Base-by-base conservation (phyloP, 2,113 vertebrate species). In the Tychaedon coryphoeus region DNA sequence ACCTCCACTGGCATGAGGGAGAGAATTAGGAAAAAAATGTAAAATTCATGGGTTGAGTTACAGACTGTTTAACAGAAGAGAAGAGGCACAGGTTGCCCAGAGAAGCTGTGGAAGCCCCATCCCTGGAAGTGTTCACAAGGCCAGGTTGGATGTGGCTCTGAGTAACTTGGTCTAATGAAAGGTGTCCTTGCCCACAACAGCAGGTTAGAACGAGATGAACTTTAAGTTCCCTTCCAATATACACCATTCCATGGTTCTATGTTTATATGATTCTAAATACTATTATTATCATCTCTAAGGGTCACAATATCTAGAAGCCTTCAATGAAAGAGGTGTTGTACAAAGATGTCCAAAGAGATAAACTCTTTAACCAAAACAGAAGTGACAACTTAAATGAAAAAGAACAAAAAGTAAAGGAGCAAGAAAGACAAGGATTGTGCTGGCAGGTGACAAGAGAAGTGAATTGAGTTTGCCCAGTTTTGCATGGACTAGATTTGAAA, bases 181-280 rank as follows among this genome's bases (percentile, higher is more conserved):
- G 9, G 3, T 12, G 6, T 20, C n/a, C 40, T 40, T 23, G n/a
- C 16, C 47, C 13, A 36, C 2, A 4, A 33, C 33, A 62, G 14
- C 0, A 1, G 7, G 14, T 9, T 38, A 47, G 38, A 70, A 29
- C 3, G 2, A 20, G 5, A 6, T 17, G n/a, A 10, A 40, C 15
- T 78, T 70, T 40, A 62, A 40, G 15, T 19, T 70, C 28, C 10
- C 10, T 61, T 47, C 29, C 65, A 54, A 54, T 5, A 36, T 10
- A 51, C 16, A 29, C 6, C 10, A 19, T 45, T 69, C 38, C 15
- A 51, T 4, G 19, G 19, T 34, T 58, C 18, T 26, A 5, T 26
- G 11, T 19, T 67, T 53, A 54, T 64, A 6, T 18, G 23, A 38
- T 18, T 73, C 69, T 73, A 54, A 83, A 33, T 33, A 9, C 26